A percentile compares a stretch with the other conserved stretches of the same genome.
Conservation (phyloP, 2,888 invertebrate genomes). For the Drosophila merina region DNA sequence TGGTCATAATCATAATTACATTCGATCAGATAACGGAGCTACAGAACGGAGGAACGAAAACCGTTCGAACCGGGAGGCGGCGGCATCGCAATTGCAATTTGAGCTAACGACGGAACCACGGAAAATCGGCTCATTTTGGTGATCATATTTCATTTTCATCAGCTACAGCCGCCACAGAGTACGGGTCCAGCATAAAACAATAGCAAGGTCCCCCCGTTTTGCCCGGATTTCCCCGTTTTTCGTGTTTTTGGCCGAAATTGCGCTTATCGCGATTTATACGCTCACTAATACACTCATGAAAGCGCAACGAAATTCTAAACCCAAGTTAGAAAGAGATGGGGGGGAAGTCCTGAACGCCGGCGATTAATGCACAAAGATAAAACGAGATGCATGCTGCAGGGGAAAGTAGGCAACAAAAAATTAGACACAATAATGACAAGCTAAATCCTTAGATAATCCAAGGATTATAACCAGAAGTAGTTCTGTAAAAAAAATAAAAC, state of each 20-base stretch:
- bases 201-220: constrained; percentile 43
- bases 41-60: constrained; percentile 31
- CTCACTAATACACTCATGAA: constrained; percentile 47
- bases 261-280: constrained; percentile 78
- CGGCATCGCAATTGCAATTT: constrained; percentile 68
- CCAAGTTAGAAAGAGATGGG: constrained; percentile 43
- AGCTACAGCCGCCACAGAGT: neutral
- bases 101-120: constrained; percentile 72
- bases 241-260: constrained; percentile 55
- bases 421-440: neutral
- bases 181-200: constrained; percentile 73
- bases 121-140: constrained; percentile 67
- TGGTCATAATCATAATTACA: constrained; percentile 79
- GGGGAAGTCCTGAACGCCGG: constrained; percentile 26
- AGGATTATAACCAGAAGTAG: neutral
- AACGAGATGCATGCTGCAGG: neutral
- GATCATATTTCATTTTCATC: constrained; percentile 72
- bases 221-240: constrained; percentile 20
- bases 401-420: neutral
- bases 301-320: constrained; percentile 80
- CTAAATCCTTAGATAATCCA: neutral
- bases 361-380: constrained; percentile 68
- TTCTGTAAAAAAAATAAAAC: constrained; percentile 8
- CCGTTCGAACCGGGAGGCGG: constrained; percentile 50
- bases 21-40: constrained; percentile 72